Percentiles rank a stretch among this genome's conserved stretches.
These are phyloP conservation scores for Porites lobata DNA, from an alignment of 92 coral and sea anemone genomes.

Conservation along the genomic window DNA sequence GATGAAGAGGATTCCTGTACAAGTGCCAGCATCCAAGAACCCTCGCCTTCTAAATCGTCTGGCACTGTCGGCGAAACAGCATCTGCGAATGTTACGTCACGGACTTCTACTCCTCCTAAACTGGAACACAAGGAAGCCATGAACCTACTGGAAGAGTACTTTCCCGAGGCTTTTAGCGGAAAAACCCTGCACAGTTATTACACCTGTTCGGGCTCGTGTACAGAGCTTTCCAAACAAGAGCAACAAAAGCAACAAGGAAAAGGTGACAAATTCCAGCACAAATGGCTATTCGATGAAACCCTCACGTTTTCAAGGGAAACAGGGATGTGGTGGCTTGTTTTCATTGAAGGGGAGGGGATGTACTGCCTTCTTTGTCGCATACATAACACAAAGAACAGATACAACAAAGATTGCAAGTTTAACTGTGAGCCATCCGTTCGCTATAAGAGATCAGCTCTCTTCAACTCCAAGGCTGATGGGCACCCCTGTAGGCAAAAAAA, in stretches of 20 bases:
- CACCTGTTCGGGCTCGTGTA: slow-evolving; percentile 52
- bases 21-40: slow-evolving; percentile 7
- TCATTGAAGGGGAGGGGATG: slow-evolving; percentile 58
- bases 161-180: slow-evolving; percentile 20
- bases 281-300: slow-evolving; percentile 44
- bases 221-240: slow-evolving; percentile 45
- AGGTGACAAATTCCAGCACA: slow-evolving; percentile 52
- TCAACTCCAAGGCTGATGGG: background rate
- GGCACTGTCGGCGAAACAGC: slow-evolving; percentile 2
- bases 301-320: slow-evolving; percentile 23
- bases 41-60: slow-evolving; percentile 7
- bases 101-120: slow-evolving; percentile 7
- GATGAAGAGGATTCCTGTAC: background rate
- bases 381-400: background rate
- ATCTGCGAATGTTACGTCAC: background rate
- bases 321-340: slow-evolving; percentile 59
- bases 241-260: slow-evolving; percentile 1
- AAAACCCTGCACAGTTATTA: slow-evolving; percentile 42
- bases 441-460: slow-evolving; percentile 51
- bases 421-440: slow-evolving; percentile 50
- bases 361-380: slow-evolving; percentile 30
- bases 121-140: slow-evolving; percentile 32
- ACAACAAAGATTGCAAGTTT: slow-evolving; percentile 53
- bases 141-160: slow-evolving; percentile 37
- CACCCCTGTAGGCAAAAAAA: slow-evolving; percentile 12